Percentiles rank a stretch among this genome's conserved stretches.
Evolutionary conservation across 2,888 invertebrate genomes (phyloP).

Genomic region (Limnephilus lunatus): DNA sequence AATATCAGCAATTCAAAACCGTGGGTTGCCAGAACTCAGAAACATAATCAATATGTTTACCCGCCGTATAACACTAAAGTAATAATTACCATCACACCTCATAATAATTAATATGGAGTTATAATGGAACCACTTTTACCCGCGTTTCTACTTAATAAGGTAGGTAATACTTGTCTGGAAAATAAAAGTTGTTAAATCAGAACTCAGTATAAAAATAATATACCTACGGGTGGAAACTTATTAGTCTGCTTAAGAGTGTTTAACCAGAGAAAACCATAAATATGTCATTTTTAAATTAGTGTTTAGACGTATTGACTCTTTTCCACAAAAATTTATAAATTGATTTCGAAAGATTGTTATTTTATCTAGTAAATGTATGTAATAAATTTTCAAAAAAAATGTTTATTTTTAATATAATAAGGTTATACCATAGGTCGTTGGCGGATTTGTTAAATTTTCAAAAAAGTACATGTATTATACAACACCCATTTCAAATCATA

Average conservation of each 20-base stretch:
- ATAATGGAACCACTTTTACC: not conserved
- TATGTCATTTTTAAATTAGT: too few species aligned
- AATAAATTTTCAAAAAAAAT: too few species aligned
- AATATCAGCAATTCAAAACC: not conserved
- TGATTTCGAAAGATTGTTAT: too few species aligned
- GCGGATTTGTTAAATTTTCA: too few species aligned
- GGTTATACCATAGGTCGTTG: too few species aligned
- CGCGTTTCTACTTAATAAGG: not conserved
- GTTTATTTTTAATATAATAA: too few species aligned
- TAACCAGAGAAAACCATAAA: too few species aligned
- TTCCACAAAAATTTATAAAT: too few species aligned
- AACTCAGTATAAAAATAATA: not conserved
- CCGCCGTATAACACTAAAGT: not conserved
- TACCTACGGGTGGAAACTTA: not conserved
- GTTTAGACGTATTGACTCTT: too few species aligned
- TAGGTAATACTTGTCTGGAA: not conserved
- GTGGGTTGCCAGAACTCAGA: not conserved
- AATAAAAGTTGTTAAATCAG: not conserved
- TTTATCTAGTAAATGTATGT: too few species aligned
- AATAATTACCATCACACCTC: not conserved
- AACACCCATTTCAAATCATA: too few species aligned
- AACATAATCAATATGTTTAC: not conserved
- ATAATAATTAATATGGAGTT: not conserved
- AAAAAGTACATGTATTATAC: too few species aligned
- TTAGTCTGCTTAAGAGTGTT: not conserved